Base-by-base conservation (phyloP, 2,797 vertebrate species). In the Toxotes lorentzi region DNA sequence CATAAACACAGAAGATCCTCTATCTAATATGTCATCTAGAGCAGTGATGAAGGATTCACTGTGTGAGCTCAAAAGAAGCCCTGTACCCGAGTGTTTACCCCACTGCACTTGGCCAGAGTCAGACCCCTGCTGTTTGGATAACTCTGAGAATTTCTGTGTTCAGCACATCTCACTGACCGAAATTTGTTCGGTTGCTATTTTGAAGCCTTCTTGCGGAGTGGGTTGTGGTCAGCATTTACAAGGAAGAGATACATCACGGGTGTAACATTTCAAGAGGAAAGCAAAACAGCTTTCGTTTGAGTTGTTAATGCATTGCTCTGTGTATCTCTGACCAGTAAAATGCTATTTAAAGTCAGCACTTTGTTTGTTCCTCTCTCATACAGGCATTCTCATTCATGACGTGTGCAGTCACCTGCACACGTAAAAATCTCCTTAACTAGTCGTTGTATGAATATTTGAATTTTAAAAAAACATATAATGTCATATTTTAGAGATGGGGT, bases 11-110 rank as follows among this genome's bases (percentile, higher is more conserved):
- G 61, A 78, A 75, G 77, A 85, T 48, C 53, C 78, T 76, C 79
- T 91, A 83, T 88, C 59, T 83, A 64, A 86, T 56, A 59, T 63
- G 38, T 81, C 70, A 73, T 82, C 81, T 82, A 38, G 73, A 41
- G 64, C n/a, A 1, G 66, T 51, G 2, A 90, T 91, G 91, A 95
- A 95, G 76, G 86, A 86, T 85, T 75, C 82, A 87, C 80, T 95
- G 88, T 94, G 69, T 57, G 79, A 76, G 53, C 76, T 94, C 69
- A 94, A 94, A 92, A 82, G 91, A 70, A 70, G 85, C 76, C 56
- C 90, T 95, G 92, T 95, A 89, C 75, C 78, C 64, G 58, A 56
- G 40, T 92, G 90, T 94, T 93, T 91, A 78, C 90, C 41, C 7
- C 66, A 10, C 73, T 7, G 40, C 75, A 78, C 47, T 45, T 1